Evolutionary conservation across 1,140 invertebrate genomes (phyloP).

Genomic region (Neoseiulus cucumeris): DNA sequence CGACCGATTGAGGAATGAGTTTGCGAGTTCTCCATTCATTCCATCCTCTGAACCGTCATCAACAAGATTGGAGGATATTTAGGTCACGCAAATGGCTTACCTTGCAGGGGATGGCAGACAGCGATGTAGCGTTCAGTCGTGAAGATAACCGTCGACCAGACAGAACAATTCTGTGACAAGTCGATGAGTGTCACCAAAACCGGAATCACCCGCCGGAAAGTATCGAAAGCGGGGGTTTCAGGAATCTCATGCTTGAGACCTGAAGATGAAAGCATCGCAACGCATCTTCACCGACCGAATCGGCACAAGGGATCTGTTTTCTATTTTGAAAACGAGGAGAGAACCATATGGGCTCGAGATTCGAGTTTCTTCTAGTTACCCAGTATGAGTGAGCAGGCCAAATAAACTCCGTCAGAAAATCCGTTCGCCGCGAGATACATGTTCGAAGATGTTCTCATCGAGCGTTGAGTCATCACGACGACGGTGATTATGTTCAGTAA

Average conservation of each 20-base stretch:
- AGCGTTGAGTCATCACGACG: conserved; percentile 45
- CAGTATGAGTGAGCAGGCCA: conserved; percentile 26
- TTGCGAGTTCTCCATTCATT: no score
- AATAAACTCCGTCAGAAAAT: conserved; percentile 45
- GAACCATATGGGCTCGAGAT: no score
- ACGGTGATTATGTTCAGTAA: conserved; percentile 41
- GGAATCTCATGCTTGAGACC: not conserved
- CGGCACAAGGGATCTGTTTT: no score
- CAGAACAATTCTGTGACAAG: conserved; percentile 43
- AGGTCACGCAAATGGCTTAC: no score
- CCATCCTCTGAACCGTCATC: no score
- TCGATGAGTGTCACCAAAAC: conserved; percentile 40
- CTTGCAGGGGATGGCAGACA: conserved; percentile 49
- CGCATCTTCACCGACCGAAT: not conserved
- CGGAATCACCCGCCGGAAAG: conserved; percentile 34
- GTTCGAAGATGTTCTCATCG: conserved; percentile 53
- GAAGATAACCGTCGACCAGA: conserved; percentile 54
- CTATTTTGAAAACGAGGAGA: not conserved
- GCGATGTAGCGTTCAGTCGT: conserved; percentile 55
- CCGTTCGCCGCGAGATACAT: conserved; percentile 47
- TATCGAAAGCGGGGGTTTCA: conserved; percentile 23
- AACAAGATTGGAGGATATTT: no score
- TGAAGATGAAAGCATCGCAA: not conserved
- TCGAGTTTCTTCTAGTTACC: not conserved
- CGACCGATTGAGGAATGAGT: no score